Conservation (phyloP, 1,140 invertebrate species). For the Odontomachus brunneus region DNA sequence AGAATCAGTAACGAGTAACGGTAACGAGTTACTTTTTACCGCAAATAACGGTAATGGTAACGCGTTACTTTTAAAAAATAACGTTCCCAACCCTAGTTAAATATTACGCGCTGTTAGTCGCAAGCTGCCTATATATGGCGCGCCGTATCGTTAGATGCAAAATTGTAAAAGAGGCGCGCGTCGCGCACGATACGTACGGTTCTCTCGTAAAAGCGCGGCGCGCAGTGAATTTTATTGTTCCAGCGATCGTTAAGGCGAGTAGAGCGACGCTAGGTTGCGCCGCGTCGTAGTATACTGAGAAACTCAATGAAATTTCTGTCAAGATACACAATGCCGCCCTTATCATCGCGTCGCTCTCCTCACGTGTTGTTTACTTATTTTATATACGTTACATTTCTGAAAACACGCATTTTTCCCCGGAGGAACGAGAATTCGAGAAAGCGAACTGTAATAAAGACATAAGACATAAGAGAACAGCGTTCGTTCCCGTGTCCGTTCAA, state of each 20-base stretch:
- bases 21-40: no score
- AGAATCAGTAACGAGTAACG: no score
- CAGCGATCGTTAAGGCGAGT: slow-evolving; percentile 21
- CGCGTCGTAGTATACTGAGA: slow-evolving; percentile 13
- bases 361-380: slow-evolving; percentile 18
- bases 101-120: not conserved
- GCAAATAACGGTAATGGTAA: no score
- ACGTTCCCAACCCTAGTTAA: no score
- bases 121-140: not conserved
- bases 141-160: not conserved
- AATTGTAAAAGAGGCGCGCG: slow-evolving; percentile 13
- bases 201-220: slow-evolving; percentile 18
- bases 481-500: not conserved
- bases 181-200: not conserved
- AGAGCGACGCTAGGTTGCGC: not conserved
- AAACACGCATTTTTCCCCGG: not conserved
- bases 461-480: no score
- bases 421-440: no score
- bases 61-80: no score
- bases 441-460: not conserved
- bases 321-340: not conserved
- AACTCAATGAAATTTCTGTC: slow-evolving; percentile 28
- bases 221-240: slow-evolving; percentile 27
- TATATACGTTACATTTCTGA: slow-evolving; percentile 3
- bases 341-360: slow-evolving; percentile 9